phyloP scores from a whole-genome alignment of 2,113 vertebrate genomes.

The Esox niger region DNA sequence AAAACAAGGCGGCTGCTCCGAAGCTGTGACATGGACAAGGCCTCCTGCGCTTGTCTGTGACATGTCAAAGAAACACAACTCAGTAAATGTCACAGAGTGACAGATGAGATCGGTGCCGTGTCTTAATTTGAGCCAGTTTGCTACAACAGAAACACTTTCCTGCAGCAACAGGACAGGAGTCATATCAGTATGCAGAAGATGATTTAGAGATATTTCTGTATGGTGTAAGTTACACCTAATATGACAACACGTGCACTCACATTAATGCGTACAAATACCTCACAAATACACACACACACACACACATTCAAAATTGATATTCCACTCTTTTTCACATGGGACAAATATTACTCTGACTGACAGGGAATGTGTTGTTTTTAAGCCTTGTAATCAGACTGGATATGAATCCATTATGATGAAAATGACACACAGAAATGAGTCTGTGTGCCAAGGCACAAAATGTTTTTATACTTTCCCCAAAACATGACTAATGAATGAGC shows the following conservation, averaged over 20 bases:
- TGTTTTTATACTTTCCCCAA: background rate
- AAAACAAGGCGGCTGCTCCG: constrained; percentile 38
- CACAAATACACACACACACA: no score
- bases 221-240: no score
- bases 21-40: constrained; percentile 48
- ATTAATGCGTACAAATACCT: no score
- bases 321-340: no score
- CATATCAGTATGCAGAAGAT: no score
- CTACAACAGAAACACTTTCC: no score
- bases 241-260: no score
- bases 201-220: no score
- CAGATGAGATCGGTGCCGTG: no score
- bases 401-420: background rate
- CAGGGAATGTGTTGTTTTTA: background rate
- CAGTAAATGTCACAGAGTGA: constrained; percentile 55
- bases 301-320: no score
- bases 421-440: background rate
- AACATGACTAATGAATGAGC: background rate
- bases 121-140: constrained; percentile 23
- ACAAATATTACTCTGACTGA: background rate
- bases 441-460: background rate
- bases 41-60: constrained; percentile 32
- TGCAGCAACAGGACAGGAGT: no score
- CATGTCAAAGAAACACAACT: constrained; percentile 8
- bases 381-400: background rate